phyloP scores from a whole-genome alignment of 2,888 invertebrate species.

The Stenichneumon culpator region DNA sequence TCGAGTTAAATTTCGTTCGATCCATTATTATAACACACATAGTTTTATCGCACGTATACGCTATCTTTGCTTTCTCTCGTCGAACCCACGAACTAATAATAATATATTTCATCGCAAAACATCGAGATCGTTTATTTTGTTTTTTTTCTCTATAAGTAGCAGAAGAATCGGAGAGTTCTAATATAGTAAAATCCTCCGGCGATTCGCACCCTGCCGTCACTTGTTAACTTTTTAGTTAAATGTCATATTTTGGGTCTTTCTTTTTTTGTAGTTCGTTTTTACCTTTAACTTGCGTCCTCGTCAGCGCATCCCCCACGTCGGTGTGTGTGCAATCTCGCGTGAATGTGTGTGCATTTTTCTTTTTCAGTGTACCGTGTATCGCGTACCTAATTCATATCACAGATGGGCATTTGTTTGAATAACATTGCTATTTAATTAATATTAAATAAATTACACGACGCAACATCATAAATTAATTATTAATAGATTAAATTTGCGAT shows the following conservation, averaged over 20 bases:
- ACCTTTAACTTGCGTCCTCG: neutral
- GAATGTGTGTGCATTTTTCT: conserved; percentile 16
- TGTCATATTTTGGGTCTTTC: conserved; percentile 35
- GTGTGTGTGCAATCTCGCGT: conserved; percentile 22
- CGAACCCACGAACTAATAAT: neutral
- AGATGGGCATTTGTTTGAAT: conserved; percentile 54
- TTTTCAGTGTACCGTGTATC: conserved; percentile 3
- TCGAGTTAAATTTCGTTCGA: conserved; percentile 2
- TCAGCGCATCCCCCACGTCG: conserved; percentile 3
- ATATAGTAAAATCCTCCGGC: conserved; percentile 38
- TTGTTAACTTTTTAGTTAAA: conserved; percentile 22
- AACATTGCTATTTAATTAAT: conserved; percentile 37
- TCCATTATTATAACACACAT: neutral
- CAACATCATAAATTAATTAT: conserved; percentile 3
- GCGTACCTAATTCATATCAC: conserved; percentile 46
- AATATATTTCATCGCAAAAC: conserved; percentile 1
- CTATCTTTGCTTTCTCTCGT: neutral
- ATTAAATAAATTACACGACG: conserved; percentile 21
- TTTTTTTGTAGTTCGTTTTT: conserved; percentile 30
- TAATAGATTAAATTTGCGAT: conserved; percentile 3
- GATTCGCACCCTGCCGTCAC: conserved; percentile 69
- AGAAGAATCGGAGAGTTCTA: conserved; percentile 18
- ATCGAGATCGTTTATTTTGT: conserved; percentile 15
- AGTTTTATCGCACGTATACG: neutral
- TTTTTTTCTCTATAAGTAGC: conserved; percentile 15